These are phyloP conservation scores for Eilema caniola DNA, from an alignment of 2,888 invertebrate species.

Conservation along the genomic window DNA sequence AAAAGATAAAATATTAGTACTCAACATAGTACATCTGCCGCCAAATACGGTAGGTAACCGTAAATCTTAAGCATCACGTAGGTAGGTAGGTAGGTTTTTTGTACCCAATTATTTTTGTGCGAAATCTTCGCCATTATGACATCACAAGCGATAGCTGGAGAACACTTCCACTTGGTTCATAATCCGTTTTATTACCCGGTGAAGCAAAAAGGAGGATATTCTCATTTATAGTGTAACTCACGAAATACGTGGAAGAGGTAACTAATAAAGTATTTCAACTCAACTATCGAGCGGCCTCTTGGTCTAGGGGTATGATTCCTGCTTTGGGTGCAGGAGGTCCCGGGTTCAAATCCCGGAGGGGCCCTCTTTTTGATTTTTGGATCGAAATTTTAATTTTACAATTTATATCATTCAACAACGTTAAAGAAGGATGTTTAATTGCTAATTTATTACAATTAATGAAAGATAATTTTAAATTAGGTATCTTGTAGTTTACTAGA, in stretches of 20 bases:
- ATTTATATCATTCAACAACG: background rate
- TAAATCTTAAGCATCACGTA: no score
- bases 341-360: constrained; percentile 91
- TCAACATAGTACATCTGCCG: no score
- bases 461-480: no score
- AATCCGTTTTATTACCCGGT: background rate
- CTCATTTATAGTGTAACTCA: background rate
- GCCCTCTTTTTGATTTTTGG: constrained; percentile 72
- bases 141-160: background rate
- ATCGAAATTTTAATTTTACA: background rate
- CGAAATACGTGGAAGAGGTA: background rate
- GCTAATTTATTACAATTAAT: no score
- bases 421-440: background rate
- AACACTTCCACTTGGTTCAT: background rate
- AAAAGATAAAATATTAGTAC: no score
- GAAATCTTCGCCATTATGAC: no score
- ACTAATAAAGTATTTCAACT: background rate
- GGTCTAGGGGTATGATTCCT: constrained; percentile 91
- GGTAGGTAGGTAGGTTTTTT: no score
- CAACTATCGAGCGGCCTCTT: constrained; percentile 84
- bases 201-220: no score
- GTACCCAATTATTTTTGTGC: no score
- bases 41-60: no score
- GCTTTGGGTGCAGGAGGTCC: constrained; percentile 91
- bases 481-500: no score